phyloP scores from a whole-genome alignment of 2,888 invertebrate species.

The Syritta pipiens region DNA sequence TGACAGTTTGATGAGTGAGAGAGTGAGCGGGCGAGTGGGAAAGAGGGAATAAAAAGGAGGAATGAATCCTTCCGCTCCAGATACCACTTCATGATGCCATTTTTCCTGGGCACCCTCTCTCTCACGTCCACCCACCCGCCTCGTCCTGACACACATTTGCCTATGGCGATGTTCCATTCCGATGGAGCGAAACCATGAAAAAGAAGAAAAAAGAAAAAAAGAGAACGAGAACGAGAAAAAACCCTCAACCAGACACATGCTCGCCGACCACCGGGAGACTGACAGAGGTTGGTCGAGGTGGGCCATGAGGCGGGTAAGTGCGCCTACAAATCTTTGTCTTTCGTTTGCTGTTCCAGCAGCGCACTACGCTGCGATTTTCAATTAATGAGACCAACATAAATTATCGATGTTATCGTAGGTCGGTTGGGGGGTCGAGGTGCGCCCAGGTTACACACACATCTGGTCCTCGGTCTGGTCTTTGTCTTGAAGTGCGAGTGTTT shows the following conservation, averaged over 20 bases:
- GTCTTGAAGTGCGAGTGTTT: not conserved
- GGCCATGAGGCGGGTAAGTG: too few relatives aligned
- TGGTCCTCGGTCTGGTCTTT: constrained; percentile 26
- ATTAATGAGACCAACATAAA: constrained; percentile 67
- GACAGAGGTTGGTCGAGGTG: too few relatives aligned
- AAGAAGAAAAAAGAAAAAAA: constrained; percentile 5
- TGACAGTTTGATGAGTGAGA: not conserved
- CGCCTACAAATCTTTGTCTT: constrained; percentile 2
- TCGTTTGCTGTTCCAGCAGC: constrained; percentile 6
- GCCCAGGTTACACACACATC: constrained; percentile 38
- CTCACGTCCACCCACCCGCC: not conserved
- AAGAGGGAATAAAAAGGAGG: constrained; percentile 20
- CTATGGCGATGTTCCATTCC: constrained; percentile 1
- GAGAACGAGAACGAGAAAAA: constrained; percentile 29
- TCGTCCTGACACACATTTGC: constrained; percentile 35
- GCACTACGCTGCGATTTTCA: constrained; percentile 42
- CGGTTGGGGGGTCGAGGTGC: too few relatives aligned
- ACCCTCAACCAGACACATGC: not conserved
- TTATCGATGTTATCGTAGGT: constrained; percentile 62
- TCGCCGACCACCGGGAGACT: not conserved
- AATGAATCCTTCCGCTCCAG: constrained; percentile 55
- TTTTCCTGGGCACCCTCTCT: not conserved
- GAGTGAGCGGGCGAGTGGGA: not conserved
- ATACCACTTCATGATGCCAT: constrained; percentile 31
- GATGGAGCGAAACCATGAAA: constrained; percentile 12